Base-by-base conservation (phyloP, 35 echinoderm and acorn worm genomes). In the Stichopus chloronotus region DNA sequence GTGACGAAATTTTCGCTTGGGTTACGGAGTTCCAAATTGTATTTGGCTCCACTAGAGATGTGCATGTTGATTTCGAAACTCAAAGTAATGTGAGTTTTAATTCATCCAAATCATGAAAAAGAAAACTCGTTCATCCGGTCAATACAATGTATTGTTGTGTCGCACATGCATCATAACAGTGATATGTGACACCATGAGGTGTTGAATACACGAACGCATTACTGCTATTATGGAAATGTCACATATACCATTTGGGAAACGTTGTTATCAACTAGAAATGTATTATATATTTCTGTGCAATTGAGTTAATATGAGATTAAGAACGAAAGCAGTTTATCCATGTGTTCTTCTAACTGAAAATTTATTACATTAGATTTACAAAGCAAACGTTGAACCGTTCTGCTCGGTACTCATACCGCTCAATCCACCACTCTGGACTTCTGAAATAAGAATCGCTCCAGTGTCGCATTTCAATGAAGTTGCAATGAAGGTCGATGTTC, bases 371-470 rank as follows among this genome's bases (percentile, higher is more conserved):
- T 63, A 89, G 87, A 72, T 63, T 12, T 7, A 71, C 12, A 72
- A 43, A 43, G 87, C 87, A 53, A 89, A 89, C 87, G 59, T 89
- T 8, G 87, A 89, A 23, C 17, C 87, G 12, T 19, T n/a, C n/a
- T 89, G 87, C 43, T 89, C 87, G 5, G 87, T 89, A 8, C 23
- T 72, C 14, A 89, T 89, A 71, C 87, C 87, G 8, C 52, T 89
- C 6, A 30, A 89, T 71, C 87, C 87, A 4, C 25, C 19, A 9
- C 65, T 89, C 55, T 12, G 60, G 57, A 20, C 87, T 4, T 4
- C 19, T 7, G 25, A 5, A 0, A 20, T 89, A 8, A 65, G 20
- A 24, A 30, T 89, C 57, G 25, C 19, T 25, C 57, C 87, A 63
- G 87, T 72, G 19, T 89, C 87, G 10, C 55, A 71, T 89, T 61